Base-by-base conservation (phyloP, 1,140 invertebrate genomes). In the Drosophila teissieri region DNA sequence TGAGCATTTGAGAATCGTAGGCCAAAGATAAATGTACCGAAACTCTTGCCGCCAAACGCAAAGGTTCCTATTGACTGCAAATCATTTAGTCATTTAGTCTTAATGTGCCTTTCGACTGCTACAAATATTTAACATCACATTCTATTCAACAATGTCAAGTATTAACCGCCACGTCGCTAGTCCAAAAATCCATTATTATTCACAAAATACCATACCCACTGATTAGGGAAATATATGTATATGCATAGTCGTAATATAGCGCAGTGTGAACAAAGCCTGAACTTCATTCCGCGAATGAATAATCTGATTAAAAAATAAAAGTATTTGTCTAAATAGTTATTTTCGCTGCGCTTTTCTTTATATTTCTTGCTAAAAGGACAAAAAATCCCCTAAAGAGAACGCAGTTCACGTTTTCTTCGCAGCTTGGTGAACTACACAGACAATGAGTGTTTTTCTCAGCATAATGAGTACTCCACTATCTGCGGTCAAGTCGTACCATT, bases 1-100 rank as follows among this genome's bases (percentile, higher is more conserved):
- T 91, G 53, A 89, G 78, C 73, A 91, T 91, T 17, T 81, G 48
- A 53, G 36, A 10, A 15, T 24, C 37, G 22, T 17, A 61, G 70
- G 39, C 73, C 73, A 76, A 76, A 76, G 73, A 76, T 57, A 70
- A 57, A 27, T 61, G 45, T 51, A 48, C 11, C 45, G 40, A 31
- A 72, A 51, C 60, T 76, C 73, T 75, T 74, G 72, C 70, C 72
- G 31, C 27, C 53, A 45, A 56, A 72, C 61, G 27, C 10, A 40
- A 44, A 6, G 37, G 72, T 67, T 76, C 73, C 72, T 76, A 76
- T 8, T 24, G 62, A 75, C 48, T 51, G 48, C 40, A 55, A 55
- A 37, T 4, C 4, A 4, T 19, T 19, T 14, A 53, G 58, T 54
- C 36, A 49, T 27, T 36, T 48, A 65, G 72, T 57, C 62, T n/a